phyloP scores from a whole-genome alignment of 2,797 vertebrate genomes.

The Valencia hispanica region DNA sequence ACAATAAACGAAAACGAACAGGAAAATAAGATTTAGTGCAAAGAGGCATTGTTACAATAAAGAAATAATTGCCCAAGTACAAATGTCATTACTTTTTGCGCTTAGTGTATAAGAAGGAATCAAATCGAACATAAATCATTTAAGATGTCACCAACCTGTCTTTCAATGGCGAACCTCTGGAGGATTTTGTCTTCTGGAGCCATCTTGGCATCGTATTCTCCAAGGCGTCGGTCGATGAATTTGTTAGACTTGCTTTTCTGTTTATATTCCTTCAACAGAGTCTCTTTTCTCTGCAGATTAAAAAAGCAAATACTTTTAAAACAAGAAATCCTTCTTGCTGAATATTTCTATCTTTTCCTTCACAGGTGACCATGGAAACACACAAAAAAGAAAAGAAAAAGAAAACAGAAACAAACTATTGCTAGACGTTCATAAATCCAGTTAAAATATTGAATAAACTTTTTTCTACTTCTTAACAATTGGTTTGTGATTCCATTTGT shows the following conservation, averaged over 20 bases:
- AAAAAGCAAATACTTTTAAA: not conserved
- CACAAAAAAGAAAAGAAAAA: not conserved
- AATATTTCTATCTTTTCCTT: not conserved
- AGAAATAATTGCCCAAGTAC: not conserved
- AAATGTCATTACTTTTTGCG: not conserved
- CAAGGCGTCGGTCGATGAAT: slow-evolving; percentile 90
- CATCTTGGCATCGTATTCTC: slow-evolving; percentile 89
- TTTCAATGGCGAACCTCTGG: slow-evolving; percentile 91
- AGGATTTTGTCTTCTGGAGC: slow-evolving; percentile 94
- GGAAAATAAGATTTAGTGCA: not conserved
- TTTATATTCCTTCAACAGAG: slow-evolving; percentile 92
- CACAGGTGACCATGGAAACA: not conserved
- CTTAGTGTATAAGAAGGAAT: not conserved
- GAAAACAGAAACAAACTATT: too few species aligned
- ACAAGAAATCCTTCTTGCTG: not conserved
- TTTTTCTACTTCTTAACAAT: slow-evolving; percentile 10
- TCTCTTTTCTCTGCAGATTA: slow-evolving; percentile 88
- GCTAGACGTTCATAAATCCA: too few species aligned
- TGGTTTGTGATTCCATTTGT: slow-evolving; percentile 5
- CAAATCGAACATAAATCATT: not conserved
- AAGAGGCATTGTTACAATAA: not conserved
- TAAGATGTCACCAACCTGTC: slow-evolving; percentile 84
- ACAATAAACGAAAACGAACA: not conserved
- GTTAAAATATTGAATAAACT: too few species aligned
- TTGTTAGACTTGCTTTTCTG: slow-evolving; percentile 87